Conservation (phyloP, 2,113 vertebrate genomes). For the Mormoops blainvillei region DNA sequence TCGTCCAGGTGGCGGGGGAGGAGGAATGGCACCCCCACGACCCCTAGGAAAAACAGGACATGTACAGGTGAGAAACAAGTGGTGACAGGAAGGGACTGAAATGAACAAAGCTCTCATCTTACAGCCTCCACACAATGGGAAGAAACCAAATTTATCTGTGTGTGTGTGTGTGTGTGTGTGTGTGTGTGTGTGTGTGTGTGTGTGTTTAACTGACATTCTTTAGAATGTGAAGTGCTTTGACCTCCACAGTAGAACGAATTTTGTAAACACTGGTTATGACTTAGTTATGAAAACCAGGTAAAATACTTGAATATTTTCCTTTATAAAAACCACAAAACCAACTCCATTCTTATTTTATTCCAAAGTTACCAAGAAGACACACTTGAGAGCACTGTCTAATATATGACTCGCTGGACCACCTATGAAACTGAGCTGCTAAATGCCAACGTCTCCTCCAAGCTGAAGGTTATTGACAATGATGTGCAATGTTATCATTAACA, state of each 20-base stretch:
- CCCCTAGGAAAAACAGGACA: constrained; percentile 81
- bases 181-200: not conserved
- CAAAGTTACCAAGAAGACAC: not conserved
- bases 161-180: too few species aligned
- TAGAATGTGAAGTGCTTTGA: not conserved
- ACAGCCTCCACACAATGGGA: not conserved
- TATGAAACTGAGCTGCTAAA: not conserved
- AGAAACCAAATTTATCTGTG: not conserved
- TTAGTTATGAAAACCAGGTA: not conserved
- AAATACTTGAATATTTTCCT: not conserved
- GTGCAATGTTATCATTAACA: not conserved
- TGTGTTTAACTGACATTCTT: not conserved
- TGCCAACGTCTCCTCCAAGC: not conserved
- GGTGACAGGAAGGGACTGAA: not conserved
- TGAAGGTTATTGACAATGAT: not conserved
- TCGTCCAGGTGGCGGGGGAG: constrained; percentile 84
- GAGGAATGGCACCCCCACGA: constrained; percentile 85
- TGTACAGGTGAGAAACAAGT: not conserved
- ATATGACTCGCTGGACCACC: not conserved
- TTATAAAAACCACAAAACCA: not conserved
- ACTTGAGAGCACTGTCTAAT: not conserved
- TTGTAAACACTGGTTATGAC: not conserved
- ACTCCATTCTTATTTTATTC: not conserved
- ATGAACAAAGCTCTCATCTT: not conserved
- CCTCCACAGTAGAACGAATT: not conserved